These are phyloP conservation scores for Squalus acanthias DNA, from an alignment of 2,797 vertebrate species.

Conservation along the genomic window DNA sequence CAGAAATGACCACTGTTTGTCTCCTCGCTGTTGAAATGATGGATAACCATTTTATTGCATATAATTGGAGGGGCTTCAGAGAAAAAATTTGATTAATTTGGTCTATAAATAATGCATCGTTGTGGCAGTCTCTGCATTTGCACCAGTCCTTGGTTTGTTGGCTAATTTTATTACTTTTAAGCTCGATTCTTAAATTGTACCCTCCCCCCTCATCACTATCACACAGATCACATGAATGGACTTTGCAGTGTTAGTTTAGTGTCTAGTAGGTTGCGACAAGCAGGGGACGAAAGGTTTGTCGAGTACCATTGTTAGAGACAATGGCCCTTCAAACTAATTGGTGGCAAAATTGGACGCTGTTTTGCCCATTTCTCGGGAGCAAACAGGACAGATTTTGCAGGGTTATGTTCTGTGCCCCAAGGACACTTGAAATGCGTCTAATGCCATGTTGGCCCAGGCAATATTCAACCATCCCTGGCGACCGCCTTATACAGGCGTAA, in stretches of 20 bases:
- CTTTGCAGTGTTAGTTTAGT: not conserved
- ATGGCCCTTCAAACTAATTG: not conserved
- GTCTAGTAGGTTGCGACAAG: not conserved
- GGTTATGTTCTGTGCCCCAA: not conserved
- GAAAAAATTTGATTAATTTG: conserved; percentile 60
- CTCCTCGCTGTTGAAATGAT: conserved; percentile 57
- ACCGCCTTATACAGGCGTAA: too few species aligned
- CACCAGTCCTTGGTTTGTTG: not conserved
- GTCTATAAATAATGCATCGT: conserved; percentile 64
- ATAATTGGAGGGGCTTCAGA: conserved; percentile 58
- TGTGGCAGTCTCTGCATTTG: not conserved
- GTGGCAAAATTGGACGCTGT: not conserved
- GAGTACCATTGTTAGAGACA: not conserved
- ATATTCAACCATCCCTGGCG: not conserved
- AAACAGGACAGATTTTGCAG: not conserved
- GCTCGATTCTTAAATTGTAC: not conserved
- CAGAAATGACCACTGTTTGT: conserved; percentile 55
- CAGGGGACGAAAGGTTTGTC: not conserved
- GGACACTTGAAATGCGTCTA: not conserved
- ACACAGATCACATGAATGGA: not conserved
- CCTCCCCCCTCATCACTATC: not conserved
- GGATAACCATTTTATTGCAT: conserved; percentile 61
- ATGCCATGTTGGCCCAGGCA: not conserved
- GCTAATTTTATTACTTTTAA: not conserved
- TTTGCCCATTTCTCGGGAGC: not conserved